These are phyloP conservation scores for Onychomys torridus DNA, from an alignment of 2,797 vertebrate genomes.

Conservation along the genomic window DNA sequence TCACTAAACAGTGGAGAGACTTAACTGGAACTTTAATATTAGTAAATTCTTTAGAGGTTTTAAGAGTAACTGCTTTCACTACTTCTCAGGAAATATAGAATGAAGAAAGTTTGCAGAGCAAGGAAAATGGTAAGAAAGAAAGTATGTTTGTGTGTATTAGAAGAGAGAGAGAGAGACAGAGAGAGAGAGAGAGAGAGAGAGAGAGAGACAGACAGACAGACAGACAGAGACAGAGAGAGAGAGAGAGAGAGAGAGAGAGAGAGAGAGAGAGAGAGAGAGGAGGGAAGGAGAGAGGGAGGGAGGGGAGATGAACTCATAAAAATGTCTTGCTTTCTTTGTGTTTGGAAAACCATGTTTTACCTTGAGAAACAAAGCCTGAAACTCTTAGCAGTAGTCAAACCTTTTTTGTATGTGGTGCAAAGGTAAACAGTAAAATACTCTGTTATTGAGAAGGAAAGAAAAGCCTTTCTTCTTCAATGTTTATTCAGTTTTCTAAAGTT, in stretches of 20 bases:
- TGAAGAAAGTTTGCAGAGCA: background rate
- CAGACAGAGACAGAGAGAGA: too few species aligned
- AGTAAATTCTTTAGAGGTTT: constrained; percentile 94
- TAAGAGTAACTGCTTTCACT: constrained; percentile 90
- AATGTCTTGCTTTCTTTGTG: background rate
- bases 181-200: background rate
- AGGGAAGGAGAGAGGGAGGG: background rate
- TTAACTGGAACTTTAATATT: constrained; percentile 95
- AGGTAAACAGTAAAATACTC: background rate
- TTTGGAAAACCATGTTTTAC: constrained; percentile 42
- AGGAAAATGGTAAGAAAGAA: background rate
- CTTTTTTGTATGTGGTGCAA: constrained; percentile 1
- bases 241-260: too few species aligned
- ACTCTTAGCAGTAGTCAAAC: background rate
- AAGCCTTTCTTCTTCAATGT: constrained; percentile 4
- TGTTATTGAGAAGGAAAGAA: constrained; percentile 19
- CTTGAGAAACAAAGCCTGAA: background rate
- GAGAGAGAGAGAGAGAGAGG: too few species aligned
- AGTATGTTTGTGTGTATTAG: background rate
- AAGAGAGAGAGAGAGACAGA: background rate
- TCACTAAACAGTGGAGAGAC: constrained; percentile 96
- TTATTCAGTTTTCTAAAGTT: constrained; percentile 29
- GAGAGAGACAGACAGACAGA: too few species aligned
- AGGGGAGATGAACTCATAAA: background rate
- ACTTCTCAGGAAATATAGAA: constrained; percentile 80